A percentile compares a stretch with the other conserved stretches of the same genome.
phyloP scores from a whole-genome alignment of 2,888 invertebrate genomes.

The Sepioteuthis lessoniana region DNA sequence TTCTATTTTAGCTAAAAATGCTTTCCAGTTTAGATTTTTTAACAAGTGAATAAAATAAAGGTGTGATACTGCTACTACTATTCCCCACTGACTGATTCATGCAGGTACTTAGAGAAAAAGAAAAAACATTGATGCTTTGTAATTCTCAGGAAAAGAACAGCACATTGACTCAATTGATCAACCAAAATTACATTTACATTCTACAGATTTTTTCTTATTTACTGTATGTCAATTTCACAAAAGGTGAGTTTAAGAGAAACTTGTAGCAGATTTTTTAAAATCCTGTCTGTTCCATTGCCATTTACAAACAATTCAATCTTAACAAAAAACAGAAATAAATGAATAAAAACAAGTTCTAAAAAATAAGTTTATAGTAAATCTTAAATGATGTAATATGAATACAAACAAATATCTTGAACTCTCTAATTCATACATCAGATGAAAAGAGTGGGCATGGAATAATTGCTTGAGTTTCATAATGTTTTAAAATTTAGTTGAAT shows the following conservation, averaged over 20 bases:
- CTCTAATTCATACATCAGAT: no score
- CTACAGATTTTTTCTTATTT: neutral
- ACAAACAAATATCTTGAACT: no score
- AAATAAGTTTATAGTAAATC: neutral
- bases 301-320: neutral
- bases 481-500: no score
- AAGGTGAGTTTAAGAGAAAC: neutral
- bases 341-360: neutral
- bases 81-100: constrained; percentile 16
- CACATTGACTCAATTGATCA: neutral
- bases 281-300: neutral
- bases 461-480: no score
- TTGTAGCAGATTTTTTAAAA: neutral
- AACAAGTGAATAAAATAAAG: neutral
- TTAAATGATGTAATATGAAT: neutral
- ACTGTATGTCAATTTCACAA: neutral
- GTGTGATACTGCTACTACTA: neutral
- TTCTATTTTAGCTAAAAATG: no score
- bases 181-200: neutral
- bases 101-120: neutral
- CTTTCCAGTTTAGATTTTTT: neutral
- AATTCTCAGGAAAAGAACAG: neutral
- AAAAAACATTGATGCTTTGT: neutral
- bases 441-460: no score
- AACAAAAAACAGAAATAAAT: neutral